phyloP scores from a whole-genome alignment of 2,888 invertebrate species.

The Agrilus biguttatus region DNA sequence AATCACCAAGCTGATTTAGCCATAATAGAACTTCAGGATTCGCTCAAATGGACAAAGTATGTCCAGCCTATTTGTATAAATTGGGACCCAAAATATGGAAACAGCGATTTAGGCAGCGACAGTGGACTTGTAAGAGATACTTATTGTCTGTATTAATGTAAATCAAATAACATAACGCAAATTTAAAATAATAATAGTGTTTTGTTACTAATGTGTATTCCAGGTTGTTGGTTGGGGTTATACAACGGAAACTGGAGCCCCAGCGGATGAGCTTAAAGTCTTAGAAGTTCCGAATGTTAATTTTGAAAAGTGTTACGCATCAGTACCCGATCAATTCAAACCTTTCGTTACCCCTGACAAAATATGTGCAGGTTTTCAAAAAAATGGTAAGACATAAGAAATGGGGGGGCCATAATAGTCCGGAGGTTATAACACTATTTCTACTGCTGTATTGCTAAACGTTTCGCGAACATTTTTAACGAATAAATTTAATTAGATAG shows the following conservation, averaged over 20 bases:
- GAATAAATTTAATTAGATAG: too few relatives aligned
- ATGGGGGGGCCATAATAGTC: neutral
- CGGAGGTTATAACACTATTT: neutral
- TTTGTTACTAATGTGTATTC: neutral
- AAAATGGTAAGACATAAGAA: conserved; percentile 6
- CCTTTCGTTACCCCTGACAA: conserved; percentile 19
- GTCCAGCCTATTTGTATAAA: conserved; percentile 27
- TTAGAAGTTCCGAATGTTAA: conserved; percentile 11
- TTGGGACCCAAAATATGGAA: conserved; percentile 11
- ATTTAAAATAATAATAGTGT: neutral
- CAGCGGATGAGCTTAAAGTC: conserved; percentile 15
- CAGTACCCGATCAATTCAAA: conserved; percentile 8
- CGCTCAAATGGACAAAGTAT: conserved; percentile 17
- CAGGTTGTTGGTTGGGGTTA: conserved; percentile 24
- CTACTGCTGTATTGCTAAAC: neutral
- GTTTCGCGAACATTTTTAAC: too few relatives aligned
- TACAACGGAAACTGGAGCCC: conserved; percentile 12
- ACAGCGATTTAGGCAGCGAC: conserved; percentile 6
- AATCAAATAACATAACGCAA: too few relatives aligned
- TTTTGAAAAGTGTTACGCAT: conserved; percentile 10
- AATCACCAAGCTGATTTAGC: conserved; percentile 24
- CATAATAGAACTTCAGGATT: conserved; percentile 18
- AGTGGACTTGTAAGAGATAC: conserved; percentile 15
- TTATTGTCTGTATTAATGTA: neutral
- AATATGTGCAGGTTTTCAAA: conserved; percentile 19